Base-by-base conservation (phyloP, 1,140 invertebrate species). In the Dolichoris vasculosae region DNA sequence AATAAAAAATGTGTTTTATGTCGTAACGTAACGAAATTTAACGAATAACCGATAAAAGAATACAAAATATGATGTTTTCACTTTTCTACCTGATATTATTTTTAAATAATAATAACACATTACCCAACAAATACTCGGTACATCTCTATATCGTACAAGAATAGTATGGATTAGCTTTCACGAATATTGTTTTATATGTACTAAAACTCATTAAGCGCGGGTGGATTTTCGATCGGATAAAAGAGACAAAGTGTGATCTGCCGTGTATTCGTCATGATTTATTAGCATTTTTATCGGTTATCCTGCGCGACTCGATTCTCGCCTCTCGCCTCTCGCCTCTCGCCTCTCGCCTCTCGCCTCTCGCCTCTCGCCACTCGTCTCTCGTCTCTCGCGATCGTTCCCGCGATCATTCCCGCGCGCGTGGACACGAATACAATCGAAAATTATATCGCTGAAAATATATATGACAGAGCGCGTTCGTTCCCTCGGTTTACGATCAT, bases 221-320 rank as follows among this genome's bases (percentile, higher is more conserved):
- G 32, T 55, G 7, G 32, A 38, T 48, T 63, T 35, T 71, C 30
- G 40, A 81, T 81, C 64, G 13, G 38, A 71, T 40, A 71, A 23
- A 1, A 8, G 35, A 40, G 75, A 77, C 30, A 77, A 77, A 59
- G 46, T 46, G 43, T 15, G 15, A 48, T 48, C n/a, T n/a, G 48
- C 11, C 46, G 23, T 20, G 91, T 88, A 40, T 94, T 94, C 26
- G 94, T 88, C 0, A 75, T 71, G 15, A 94, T 64, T 76, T 75
- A 75, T 83, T 55, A 46, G 38, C n/a, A n/a, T 46, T 78, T 78
- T 15, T 55, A 30, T 43, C 13, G 48, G 20, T 17, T 17, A 13
- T 26, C 26, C 23, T 2, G 55, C 9, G 55, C 4, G 20, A 59
- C 13, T 59, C 23, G 13, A 6, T 26, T 59, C 23, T 13, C 7